Evolutionary conservation across 2,797 vertebrate genomes (phyloP), one percentile per base, ranked within the genome.

Genomic region (Acanthopagrus latus): DNA sequence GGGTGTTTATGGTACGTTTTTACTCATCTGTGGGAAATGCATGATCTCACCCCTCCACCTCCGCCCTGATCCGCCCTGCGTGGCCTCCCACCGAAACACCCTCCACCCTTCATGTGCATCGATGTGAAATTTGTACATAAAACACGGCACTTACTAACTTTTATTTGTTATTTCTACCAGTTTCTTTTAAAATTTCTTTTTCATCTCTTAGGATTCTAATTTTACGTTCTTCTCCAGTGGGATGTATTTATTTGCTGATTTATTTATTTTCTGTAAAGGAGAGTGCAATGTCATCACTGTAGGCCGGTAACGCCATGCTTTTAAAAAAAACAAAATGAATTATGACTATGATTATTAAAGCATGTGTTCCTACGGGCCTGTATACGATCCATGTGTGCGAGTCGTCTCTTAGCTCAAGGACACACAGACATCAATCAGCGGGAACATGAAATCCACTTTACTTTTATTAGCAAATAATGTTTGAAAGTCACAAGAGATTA

Each of bases 281-380:
- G 66, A 76, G 87, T 82, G 70, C 80, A 70, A 58, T 67, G 82
- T 83, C 80, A 71, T 89, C 84, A 75, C 70, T 77, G 71, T 86
- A 65, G 85, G 84, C 76, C 80, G 54, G 84, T 78, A 62, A 67
- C 84, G 59, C 63, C 86, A 84, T 89, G 82, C 81, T 91, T 91
- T 59, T 51, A 17, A 38, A 25, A 27, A 23, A 58, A 48, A 71
- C 2, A 48, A 75, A 71, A 38, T 71, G 78, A 88, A 79, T 81
- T 81, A 65, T 81, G 85, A 82, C 79, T 75, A 51, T 87, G 89
- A 87, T 80, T 72, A 93, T 89, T 91, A 93, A 93, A 94, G 94
- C 94, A 95, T 95, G 95, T 93, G 88, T 94, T 94, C 91, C 90
- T 89, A 76, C 72, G 86, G 90, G 91, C 92, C 91, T 90, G 89